Conservation (phyloP, 2,888 invertebrate species). For the Sphaerolaimus hirsutus region DNA sequence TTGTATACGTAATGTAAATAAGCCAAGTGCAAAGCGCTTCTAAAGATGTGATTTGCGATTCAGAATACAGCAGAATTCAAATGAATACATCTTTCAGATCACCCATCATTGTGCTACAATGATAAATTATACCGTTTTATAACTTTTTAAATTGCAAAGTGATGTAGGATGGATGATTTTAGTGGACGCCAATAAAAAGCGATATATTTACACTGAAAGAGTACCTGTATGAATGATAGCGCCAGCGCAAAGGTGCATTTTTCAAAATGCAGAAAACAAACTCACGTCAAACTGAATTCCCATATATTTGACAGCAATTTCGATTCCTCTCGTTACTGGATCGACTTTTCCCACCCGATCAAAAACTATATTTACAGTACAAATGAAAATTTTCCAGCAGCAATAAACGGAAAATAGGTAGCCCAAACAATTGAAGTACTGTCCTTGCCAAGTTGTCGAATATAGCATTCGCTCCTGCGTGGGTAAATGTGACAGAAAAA, state of each 20-base stretch:
- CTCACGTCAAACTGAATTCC: conserved; percentile 64
- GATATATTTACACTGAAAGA: no score
- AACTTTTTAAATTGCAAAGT: no score
- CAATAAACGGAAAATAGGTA: conserved; percentile 96
- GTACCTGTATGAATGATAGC: not conserved
- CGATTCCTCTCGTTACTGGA: conserved; percentile 80
- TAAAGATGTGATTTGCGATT: no score
- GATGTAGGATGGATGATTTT: no score
- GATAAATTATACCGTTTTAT: no score
- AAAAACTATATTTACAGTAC: conserved; percentile 61
- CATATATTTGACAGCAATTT: conserved; percentile 85
- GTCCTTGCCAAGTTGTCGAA: conserved; percentile 83
- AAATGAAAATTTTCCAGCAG: conserved; percentile 90
- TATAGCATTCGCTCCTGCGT: conserved; percentile 72
- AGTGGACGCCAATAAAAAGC: no score
- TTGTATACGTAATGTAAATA: no score
- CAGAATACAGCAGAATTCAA: no score
- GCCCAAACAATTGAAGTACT: conserved; percentile 88
- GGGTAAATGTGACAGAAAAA: not conserved
- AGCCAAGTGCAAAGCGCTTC: no score
- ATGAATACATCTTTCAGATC: no score
- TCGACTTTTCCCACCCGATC: conserved; percentile 94
- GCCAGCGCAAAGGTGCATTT: not conserved
- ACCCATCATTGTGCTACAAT: no score
- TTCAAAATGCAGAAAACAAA: conserved; percentile 4